Evolutionary conservation across 2,888 invertebrate species (phyloP), one percentile per base, ranked within the genome.

Genomic region (Heliconius hortense): DNA sequence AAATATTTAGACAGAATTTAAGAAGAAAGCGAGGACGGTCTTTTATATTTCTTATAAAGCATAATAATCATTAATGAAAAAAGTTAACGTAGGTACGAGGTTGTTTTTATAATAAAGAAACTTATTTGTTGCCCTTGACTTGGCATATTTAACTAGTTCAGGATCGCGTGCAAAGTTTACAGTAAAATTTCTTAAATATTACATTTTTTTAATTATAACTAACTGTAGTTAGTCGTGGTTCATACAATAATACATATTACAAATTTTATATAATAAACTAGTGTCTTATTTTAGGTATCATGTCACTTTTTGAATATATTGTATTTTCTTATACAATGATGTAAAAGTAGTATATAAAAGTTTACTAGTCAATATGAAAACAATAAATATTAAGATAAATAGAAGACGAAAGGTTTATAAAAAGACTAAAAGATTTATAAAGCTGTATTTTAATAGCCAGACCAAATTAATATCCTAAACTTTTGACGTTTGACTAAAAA

Each of bases 81-180:
- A 75, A 76, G n/a, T 72, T 77, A 75, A 69, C 77, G 70, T 77
- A 78, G 63, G 75, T 68, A 35, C 64, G 71, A 76, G 69, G 79
- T 77, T 78, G 74, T 78, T 80, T 78, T 77, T 79, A 77, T 69
- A 78, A 78, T 74, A 56, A 74, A 73, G 76, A 74, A 79, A 72
- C 71, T 78, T 74, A 76, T 77, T 81, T 81, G 79, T 77, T 68
- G 78, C 78, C 80, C 80, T 81, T 81, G 80, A 69, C 69, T 76
- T 56, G 39, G 70, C 67, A 35, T 59, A 76, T 77, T 70, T 79
- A 56, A 77, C 72, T 80, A 62, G 64, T 74, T 21, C 53, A 64
- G 39, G 74, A 79, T 80, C 76, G 81, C 81, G 79, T 80, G 80
- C 64, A 59, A 64, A 60, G 35, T 56, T 77, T 28, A 74, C 70